Evolutionary conservation across 2,797 vertebrate species (phyloP), one percentile per base, ranked within the genome.

Genomic region (Microctenopoma stevenorrisi): DNA sequence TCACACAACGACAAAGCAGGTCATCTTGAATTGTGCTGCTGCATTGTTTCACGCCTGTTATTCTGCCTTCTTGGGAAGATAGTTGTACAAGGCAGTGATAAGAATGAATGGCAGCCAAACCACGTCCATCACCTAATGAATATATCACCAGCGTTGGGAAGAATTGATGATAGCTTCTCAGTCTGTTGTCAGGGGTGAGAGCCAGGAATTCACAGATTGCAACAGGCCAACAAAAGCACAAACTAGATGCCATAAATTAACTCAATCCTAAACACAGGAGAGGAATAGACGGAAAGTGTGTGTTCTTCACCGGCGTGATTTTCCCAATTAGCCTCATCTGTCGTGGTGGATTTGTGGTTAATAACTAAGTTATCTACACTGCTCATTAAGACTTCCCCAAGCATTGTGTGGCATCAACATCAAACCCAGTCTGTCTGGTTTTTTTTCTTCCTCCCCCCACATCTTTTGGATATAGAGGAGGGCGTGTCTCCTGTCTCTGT

Each of bases 291-390:
- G 47, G 51, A 55, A 54, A 61, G 50, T 49, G 58, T 63, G 48
- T 60, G 51, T 66, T 82, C 38, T 72, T 70, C 47, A 51, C 59
- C 78, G 77, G 50, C 72, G 48, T 65, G 46, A 77, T 79, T 76
- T 76, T 76, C 78, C 72, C 64, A 77, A 79, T 85, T 81, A 83
- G 68, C 81, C 52, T 72, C 68, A 75, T 86, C 60, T 81, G 78
- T 69, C 42, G 5, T 73, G 67, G 48, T 58, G 63, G 59, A 82
- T 79, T 38, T 14, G 35, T 67, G 60, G 61, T 79, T 86, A 75
- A 78, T 83, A 82, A 82, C 72, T 47, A 74, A 73, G 83, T 87
- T 79, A 86, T 87, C 78, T 82, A 79, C 79, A 86, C 81, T 67
- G 63, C 58, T 88, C 74, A 85, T 88, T 85, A 84, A 75, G 56